Percentiles rank a stretch among this genome's conserved stretches.
Evolutionary conservation across 2,113 vertebrate genomes (phyloP).

Genomic region (Pagrus major): DNA sequence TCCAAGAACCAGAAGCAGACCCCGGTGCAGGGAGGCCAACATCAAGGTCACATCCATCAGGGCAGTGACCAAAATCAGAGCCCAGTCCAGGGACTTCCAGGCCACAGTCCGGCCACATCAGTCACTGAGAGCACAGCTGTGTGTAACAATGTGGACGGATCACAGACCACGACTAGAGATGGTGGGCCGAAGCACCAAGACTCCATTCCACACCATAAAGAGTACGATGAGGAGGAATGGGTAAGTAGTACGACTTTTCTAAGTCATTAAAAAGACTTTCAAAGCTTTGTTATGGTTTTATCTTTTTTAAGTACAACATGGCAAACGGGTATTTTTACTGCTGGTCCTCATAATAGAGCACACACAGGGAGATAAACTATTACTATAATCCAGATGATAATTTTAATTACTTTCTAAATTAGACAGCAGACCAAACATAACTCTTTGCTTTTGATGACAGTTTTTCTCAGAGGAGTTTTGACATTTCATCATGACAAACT

Average conservation of each 20-base stretch:
- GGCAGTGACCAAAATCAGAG: conserved; percentile 60
- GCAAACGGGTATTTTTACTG: background rate
- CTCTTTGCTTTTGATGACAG: conserved; percentile 21
- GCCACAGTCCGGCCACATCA: conserved; percentile 58
- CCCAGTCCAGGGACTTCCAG: conserved; percentile 65
- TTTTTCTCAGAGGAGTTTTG: conserved; percentile 17
- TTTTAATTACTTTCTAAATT: conserved; percentile 20
- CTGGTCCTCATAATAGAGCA: background rate
- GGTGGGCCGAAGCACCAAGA: conserved; percentile 85
- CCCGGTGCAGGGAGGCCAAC: conserved; percentile 36
- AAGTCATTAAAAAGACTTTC: background rate
- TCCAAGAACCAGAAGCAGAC: conserved; percentile 81
- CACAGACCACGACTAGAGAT: conserved; percentile 66
- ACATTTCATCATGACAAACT: conserved; percentile 30
- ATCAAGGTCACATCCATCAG: conserved; percentile 48
- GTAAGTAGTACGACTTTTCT: conserved; percentile 80
- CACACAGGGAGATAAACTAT: background rate
- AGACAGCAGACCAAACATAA: conserved; percentile 1
- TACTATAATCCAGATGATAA: conserved; percentile 13
- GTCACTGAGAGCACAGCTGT: conserved; percentile 51
- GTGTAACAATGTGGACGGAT: conserved; percentile 79
- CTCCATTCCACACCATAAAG: conserved; percentile 94
- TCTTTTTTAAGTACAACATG: background rate
- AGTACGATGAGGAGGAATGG: conserved; percentile 98
- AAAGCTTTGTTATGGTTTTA: background rate